Evolutionary conservation across 2,113 vertebrate species (phyloP).

Genomic region (Parus major): DNA sequence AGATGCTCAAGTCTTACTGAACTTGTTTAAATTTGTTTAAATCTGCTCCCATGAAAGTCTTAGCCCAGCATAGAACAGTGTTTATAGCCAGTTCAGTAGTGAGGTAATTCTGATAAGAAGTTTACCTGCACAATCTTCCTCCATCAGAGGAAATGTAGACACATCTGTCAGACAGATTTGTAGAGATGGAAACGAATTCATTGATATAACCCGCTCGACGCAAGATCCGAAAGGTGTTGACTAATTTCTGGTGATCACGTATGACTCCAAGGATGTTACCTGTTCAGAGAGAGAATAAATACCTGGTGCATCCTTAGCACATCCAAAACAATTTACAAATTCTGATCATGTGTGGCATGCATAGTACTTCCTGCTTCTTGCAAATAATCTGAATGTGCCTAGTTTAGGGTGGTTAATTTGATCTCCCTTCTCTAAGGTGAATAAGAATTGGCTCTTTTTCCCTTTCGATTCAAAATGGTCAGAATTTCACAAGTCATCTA

Average conservation of each 20-base stretch:
- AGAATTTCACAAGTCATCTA: background rate
- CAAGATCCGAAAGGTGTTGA: conserved; percentile 94
- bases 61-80: background rate
- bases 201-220: conserved; percentile 95
- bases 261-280: conserved; percentile 98
- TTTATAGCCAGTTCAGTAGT: background rate
- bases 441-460: background rate
- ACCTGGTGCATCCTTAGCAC: background rate
- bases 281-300: conserved; percentile 45
- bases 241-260: conserved; percentile 89
- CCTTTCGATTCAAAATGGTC: background rate
- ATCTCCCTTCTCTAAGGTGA: background rate
- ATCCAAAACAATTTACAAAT: background rate
- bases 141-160: conserved; percentile 98
- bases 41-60: background rate
- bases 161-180: conserved; percentile 93
- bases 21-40: background rate
- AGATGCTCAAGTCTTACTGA: background rate
- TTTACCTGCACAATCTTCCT: conserved; percentile 93
- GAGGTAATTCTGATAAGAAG: background rate
- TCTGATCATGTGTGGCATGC: background rate
- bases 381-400: background rate
- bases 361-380: background rate
- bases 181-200: conserved; percentile 98
- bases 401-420: no score